Evolutionary conservation across 2,888 invertebrate genomes (phyloP), one percentile per base, ranked within the genome.

Genomic region (Morpho deidamia): DNA sequence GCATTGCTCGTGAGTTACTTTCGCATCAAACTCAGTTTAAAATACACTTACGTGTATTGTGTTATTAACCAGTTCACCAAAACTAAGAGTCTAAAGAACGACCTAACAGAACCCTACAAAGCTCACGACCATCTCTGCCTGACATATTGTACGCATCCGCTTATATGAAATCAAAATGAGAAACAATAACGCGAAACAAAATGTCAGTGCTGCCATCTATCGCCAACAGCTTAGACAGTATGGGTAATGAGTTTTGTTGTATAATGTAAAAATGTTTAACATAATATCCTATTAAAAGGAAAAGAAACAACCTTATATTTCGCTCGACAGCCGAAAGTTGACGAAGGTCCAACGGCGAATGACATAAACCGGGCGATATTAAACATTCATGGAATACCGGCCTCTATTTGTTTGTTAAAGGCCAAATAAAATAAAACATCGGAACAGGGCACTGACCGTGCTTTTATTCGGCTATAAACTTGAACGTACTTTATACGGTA

Each of bases 391-490:
- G 37, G 38, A 43, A 50, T 44, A 38, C 43, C 50, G n/a, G 43
- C 50, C 14, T 44, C 41, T 49, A 49, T 49, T 50, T 44, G 50
- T 50, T 50, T 44, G 43, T 50, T 50, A 50, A 50, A 38, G 44
- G 50, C 50, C 50, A 35, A 50, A 50, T 43, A 43, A 50, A 43
- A 50, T 50, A 50, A 43, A 44, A 44, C 38, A 50, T 4, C 49
- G 23, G 32, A 35, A 14, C 23, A n/a, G 32, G 11, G 48, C 48
- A 11, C 14, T 38, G 23, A 43, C 43, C 38, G 43, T 32, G 38
- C 43, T 50, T 23, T 50, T 50, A 50, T 50, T 43, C 37, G 43
- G 8, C 9, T 42, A 32, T 50, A 43, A 50, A 38, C 43, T 50
- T 42, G 42, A 37, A 14, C 11, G 42, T 41, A 11, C 49, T 50